Evolutionary conservation across 1,140 invertebrate genomes (phyloP).

Genomic region (Zaprionus africanus): DNA sequence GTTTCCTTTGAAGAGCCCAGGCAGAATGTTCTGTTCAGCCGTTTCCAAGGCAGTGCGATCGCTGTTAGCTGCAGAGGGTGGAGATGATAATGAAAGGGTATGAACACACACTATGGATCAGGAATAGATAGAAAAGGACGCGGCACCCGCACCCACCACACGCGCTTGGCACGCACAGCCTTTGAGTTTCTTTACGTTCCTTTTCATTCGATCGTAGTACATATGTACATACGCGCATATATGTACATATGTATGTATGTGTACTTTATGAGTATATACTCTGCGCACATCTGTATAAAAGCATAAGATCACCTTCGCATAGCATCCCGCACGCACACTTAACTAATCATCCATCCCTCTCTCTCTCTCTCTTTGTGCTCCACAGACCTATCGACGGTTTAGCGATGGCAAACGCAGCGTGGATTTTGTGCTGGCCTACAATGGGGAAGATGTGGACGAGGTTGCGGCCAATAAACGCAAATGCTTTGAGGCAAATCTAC

Average conservation of each 20-base stretch:
- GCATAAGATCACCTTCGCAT: neutral
- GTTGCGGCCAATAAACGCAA: constrained; percentile 85
- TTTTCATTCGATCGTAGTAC: constrained; percentile 2
- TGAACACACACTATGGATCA: constrained; percentile 1
- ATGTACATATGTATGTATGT: constrained; percentile 30
- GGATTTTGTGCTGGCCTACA: constrained; percentile 89
- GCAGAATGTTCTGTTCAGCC: constrained; percentile 7
- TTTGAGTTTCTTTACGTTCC: constrained; percentile 21
- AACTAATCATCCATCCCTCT: constrained; percentile 6
- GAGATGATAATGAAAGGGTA: neutral
- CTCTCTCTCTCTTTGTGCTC: neutral
- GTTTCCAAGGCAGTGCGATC: constrained; percentile 6
- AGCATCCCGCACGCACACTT: neutral
- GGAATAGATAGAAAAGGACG: constrained; percentile 18
- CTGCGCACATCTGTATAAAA: constrained; percentile 3
- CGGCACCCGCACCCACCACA: constrained; percentile 54
- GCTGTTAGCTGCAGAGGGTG: neutral
- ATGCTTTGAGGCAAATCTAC: constrained; percentile 87
- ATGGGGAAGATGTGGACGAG: constrained; percentile 84
- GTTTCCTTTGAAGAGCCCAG: neutral
- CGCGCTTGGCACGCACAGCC: constrained; percentile 44
- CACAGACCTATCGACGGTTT: constrained; percentile 82
- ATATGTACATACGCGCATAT: constrained; percentile 32
- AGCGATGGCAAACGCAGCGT: constrained; percentile 85
- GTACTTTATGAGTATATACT: neutral